phyloP scores from a whole-genome alignment of 1,140 invertebrate genomes.

The Latrodectus geometricus region DNA sequence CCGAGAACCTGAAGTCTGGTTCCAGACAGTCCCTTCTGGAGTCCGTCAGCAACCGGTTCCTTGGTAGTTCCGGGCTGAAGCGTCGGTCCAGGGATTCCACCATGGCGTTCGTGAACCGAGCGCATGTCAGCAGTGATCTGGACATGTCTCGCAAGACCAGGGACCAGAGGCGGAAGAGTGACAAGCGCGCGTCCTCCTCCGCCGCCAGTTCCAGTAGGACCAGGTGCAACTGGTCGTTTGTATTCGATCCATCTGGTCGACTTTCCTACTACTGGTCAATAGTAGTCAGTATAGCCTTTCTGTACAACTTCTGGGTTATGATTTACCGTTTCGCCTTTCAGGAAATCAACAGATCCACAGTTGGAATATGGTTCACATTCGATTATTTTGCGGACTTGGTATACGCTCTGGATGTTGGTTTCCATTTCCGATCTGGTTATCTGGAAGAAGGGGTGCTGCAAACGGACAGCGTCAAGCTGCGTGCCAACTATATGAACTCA shows the following conservation, averaged over 20 bases:
- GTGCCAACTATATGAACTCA: constrained; percentile 98
- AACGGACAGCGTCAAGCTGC: constrained; percentile 91
- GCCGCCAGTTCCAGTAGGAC: constrained; percentile 63
- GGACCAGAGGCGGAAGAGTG: constrained; percentile 68
- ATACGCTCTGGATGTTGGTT: constrained; percentile 95
- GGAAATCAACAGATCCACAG: constrained; percentile 80
- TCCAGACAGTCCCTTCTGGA: constrained; percentile 76
- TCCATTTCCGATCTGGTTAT: constrained; percentile 97
- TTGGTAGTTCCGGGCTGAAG: constrained; percentile 65
- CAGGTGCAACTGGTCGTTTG: constrained; percentile 87
- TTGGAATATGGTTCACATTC: constrained; percentile 94
- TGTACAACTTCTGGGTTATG: constrained; percentile 99
- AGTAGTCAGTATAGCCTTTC: constrained; percentile 96
- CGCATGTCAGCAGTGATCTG: constrained; percentile 71
- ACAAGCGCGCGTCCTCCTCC: constrained; percentile 70
- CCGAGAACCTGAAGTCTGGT: constrained; percentile 67
- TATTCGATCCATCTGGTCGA: constrained; percentile 76
- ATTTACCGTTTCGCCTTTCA: constrained; percentile 98
- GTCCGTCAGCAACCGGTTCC: constrained; percentile 77
- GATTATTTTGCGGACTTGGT: constrained; percentile 97
- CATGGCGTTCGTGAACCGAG: constrained; percentile 73
- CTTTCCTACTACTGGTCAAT: constrained; percentile 97
- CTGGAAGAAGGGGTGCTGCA: constrained; percentile 96
- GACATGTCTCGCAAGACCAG: constrained; percentile 61
- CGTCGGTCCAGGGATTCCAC: constrained; percentile 65